Evolutionary conservation across 2,113 vertebrate genomes (phyloP).

Genomic region (Elephas maximus): DNA sequence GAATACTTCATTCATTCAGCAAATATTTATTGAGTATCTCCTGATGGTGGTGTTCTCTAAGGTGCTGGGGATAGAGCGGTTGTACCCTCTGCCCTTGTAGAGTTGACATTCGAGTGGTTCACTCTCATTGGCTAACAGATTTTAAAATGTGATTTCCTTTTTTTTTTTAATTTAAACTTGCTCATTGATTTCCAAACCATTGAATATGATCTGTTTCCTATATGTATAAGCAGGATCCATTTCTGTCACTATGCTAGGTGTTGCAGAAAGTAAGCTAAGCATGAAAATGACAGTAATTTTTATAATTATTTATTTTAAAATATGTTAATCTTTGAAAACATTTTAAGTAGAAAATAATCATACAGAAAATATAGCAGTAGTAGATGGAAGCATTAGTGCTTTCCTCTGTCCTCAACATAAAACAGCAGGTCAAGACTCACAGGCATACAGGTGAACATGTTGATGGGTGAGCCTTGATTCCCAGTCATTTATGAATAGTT

Average conservation of each 20-base stretch:
- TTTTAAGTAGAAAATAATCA: not conserved
- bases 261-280: not conserved
- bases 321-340: not conserved
- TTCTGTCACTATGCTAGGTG: not conserved
- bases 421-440: no score
- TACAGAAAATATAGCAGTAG: not conserved
- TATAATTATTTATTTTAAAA: not conserved
- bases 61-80: not conserved
- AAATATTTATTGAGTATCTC: not conserved
- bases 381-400: not conserved
- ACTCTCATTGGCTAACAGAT: accelerated
- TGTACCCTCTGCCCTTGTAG: accelerated
- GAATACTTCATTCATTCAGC: not conserved
- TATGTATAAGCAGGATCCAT: not conserved
- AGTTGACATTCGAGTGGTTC: no score
- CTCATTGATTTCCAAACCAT: conserved; percentile 25
- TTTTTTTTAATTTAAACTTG: not conserved
- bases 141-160: not conserved
- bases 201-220: not conserved
- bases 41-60: not conserved
- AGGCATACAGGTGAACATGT: not conserved
- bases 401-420: not conserved
- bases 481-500: not conserved
- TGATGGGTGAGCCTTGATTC: not conserved
- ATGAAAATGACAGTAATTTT: not conserved